Percentiles rank a stretch among this genome's conserved stretches.
Evolutionary conservation across 2,888 invertebrate genomes (phyloP).

Genomic region (Lithosia quadra): DNA sequence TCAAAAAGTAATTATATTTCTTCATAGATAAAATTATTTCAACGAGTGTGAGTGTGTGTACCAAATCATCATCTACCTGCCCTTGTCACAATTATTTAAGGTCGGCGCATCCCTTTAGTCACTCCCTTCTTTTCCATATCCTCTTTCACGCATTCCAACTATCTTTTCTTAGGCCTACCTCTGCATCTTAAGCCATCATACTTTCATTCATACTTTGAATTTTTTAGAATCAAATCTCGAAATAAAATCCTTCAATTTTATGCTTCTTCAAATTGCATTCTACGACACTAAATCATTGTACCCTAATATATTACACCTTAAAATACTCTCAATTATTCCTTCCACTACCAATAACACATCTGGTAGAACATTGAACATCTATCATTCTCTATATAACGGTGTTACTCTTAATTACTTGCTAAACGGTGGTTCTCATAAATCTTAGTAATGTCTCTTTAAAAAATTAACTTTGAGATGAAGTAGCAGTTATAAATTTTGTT

Average conservation of each 20-base stretch:
- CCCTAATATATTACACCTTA: slow-evolving; percentile 22
- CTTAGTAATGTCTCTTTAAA: slow-evolving; percentile 47
- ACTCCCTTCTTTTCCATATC: too few relatives aligned
- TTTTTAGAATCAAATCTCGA: background rate
- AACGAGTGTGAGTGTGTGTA: too few relatives aligned
- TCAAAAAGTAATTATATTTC: too few relatives aligned
- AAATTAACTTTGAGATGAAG: slow-evolving; percentile 41
- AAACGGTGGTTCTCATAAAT: slow-evolving; percentile 50
- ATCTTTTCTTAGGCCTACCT: too few relatives aligned
- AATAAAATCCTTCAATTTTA: background rate
- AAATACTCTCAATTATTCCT: slow-evolving; percentile 16
- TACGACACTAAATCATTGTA: slow-evolving; percentile 17
- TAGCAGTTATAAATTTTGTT: slow-evolving; percentile 36
- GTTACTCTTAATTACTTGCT: slow-evolving; percentile 57
- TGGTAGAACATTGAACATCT: slow-evolving; percentile 11
- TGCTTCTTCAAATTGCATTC: slow-evolving; percentile 8
- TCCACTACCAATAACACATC: slow-evolving; percentile 11
- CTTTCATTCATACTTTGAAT: too few relatives aligned
- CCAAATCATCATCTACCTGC: too few relatives aligned
- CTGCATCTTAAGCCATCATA: too few relatives aligned
- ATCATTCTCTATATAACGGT: slow-evolving; percentile 49
- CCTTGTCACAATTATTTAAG: too few relatives aligned
- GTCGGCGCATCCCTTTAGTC: too few relatives aligned
- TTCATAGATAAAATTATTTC: too few relatives aligned
- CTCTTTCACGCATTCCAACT: too few relatives aligned